A percentile compares a stretch with the other conserved stretches of the same genome.
phyloP scores from a whole-genome alignment of 2,797 vertebrate species.

The Spheniscus humboldti region DNA sequence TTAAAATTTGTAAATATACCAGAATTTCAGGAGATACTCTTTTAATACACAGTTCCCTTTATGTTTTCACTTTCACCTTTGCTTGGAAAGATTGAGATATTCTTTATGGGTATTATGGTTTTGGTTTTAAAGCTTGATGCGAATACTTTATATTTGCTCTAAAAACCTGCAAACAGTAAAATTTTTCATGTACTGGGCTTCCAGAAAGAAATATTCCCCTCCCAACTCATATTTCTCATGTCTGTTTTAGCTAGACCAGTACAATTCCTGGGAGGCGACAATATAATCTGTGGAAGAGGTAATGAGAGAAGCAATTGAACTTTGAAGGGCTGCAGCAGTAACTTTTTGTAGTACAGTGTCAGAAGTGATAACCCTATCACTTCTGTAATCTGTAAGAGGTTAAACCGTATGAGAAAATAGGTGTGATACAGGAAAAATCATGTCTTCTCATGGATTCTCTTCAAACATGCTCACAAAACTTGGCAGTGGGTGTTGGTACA shows the following conservation, averaged over 20 bases:
- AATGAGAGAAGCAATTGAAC: not conserved
- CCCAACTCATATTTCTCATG: not conserved
- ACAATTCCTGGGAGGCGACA: not conserved
- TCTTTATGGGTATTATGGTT: not conserved
- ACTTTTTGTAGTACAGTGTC: not conserved
- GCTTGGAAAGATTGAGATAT: not conserved
- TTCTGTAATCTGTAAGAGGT: not conserved
- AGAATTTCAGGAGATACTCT: not conserved
- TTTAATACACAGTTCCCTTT: not conserved
- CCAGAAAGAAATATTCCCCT: not conserved
- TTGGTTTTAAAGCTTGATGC: not conserved
- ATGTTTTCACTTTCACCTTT: not conserved
- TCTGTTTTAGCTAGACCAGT: not conserved
- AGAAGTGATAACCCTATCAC: not conserved
- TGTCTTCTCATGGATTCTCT: not conserved
- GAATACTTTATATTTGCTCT: not conserved
- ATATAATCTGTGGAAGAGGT: not conserved
- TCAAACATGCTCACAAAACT: not conserved
- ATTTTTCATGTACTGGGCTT: not conserved
- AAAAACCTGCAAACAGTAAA: not conserved
- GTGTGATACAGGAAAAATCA: not conserved
- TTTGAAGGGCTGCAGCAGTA: not conserved
- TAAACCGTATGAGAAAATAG: not conserved
- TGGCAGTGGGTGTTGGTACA: not conserved
- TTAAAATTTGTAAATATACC: not conserved